Percentiles rank a stretch among this genome's conserved stretches.
Evolutionary conservation across 2,797 vertebrate genomes (phyloP).

Genomic region (Urocyon cinereoargenteus): DNA sequence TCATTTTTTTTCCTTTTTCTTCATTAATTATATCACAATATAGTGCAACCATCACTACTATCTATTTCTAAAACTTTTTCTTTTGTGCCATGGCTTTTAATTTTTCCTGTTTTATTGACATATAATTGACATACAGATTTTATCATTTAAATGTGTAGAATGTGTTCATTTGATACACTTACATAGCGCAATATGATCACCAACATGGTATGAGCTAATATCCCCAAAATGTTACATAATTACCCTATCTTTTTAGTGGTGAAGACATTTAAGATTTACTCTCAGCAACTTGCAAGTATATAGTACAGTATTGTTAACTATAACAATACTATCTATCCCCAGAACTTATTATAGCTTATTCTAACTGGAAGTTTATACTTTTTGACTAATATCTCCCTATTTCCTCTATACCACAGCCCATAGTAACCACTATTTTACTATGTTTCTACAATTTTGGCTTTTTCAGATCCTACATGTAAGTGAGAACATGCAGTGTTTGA

Average conservation of each 20-base stretch:
- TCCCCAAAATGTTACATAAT: background rate
- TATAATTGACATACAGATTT: background rate
- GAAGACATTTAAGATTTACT: background rate
- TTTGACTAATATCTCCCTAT: background rate
- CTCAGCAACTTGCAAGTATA: background rate
- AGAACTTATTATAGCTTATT: background rate
- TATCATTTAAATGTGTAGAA: background rate
- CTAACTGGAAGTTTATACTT: background rate
- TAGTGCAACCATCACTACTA: background rate
- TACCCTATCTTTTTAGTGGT: background rate
- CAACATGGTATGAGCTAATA: background rate
- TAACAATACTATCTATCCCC: background rate
- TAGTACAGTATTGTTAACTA: background rate
- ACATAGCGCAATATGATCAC: background rate
- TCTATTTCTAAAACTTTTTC: background rate
- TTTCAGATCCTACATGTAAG: background rate
- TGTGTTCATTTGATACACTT: background rate
- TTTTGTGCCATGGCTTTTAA: background rate
- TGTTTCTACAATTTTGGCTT: background rate
- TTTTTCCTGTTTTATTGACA: background rate
- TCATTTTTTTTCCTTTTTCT: background rate
- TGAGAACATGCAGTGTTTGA: background rate
- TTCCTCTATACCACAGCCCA: background rate
- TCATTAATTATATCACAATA: background rate
- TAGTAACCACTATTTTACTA: background rate